A percentile compares a stretch with the other conserved stretches of the same genome.
Conservation (phyloP, 2,797 vertebrate species). For the Amazona finschi region DNA sequence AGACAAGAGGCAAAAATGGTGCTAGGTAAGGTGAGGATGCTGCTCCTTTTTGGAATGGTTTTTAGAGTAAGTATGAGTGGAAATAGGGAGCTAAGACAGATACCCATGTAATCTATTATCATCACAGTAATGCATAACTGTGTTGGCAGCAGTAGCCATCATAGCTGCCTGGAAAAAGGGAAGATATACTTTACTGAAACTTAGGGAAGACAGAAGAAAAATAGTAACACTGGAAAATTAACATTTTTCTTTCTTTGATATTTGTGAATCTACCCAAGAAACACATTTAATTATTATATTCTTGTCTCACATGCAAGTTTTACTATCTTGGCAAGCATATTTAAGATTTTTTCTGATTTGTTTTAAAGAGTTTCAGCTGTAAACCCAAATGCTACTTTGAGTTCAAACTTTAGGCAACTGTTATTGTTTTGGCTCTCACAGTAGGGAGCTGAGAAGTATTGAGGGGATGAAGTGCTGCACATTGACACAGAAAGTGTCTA, state of each 20-base stretch:
- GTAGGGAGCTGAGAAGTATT: background rate
- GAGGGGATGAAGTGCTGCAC: background rate
- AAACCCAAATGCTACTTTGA: background rate
- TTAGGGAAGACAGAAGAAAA: background rate
- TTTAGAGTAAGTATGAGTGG: background rate
- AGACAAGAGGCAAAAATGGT: background rate
- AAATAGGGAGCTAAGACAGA: background rate
- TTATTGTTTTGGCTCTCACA: background rate
- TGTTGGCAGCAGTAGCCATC: background rate
- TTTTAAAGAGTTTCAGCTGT: background rate
- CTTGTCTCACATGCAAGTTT: background rate
- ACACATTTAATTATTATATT: background rate
- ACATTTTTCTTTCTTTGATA: background rate
- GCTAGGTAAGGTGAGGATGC: background rate
- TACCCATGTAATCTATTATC: background rate
- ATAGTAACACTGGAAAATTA: background rate
- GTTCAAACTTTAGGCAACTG: background rate
- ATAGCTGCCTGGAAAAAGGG: background rate
- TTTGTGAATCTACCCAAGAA: background rate
- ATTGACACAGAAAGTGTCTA: background rate
- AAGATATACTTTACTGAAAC: background rate
- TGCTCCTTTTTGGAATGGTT: background rate
- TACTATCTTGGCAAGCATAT: background rate
- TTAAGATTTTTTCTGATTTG: background rate
- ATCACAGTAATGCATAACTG: background rate